Evolutionary conservation across 2,888 invertebrate species (phyloP).

Genomic region (Dasypolia templi): DNA sequence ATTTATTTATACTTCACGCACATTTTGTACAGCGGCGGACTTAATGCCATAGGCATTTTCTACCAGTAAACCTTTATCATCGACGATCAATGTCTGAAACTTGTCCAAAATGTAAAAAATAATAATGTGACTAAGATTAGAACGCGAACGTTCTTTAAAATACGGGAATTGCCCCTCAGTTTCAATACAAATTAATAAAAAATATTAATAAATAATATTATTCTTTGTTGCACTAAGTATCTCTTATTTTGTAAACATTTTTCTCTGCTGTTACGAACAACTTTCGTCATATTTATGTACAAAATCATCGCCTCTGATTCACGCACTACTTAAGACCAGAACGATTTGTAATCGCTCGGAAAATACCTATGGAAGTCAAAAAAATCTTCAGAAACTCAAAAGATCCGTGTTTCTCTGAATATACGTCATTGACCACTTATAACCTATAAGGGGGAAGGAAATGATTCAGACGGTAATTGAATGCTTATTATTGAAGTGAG

Average conservation of each 20-base stretch:
- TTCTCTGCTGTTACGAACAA: not conserved
- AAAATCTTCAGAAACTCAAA: constrained; percentile 42
- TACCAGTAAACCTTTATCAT: too few species aligned
- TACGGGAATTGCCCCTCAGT: too few species aligned
- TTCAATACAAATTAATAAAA: not conserved
- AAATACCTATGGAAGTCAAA: constrained; percentile 33
- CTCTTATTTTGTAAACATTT: not conserved
- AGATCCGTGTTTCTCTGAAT: constrained; percentile 70
- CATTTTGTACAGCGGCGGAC: too few species aligned
- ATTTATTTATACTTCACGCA: too few species aligned
- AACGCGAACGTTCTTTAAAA: too few species aligned
- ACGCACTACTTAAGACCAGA: constrained; percentile 35
- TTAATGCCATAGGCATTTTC: too few species aligned
- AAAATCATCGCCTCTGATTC: constrained; percentile 45
- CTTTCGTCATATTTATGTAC: not conserved
- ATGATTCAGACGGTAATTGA: constrained; percentile 76
- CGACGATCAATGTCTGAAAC: too few species aligned
- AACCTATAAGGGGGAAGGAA: constrained; percentile 68
- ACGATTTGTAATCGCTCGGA: constrained; percentile 48
- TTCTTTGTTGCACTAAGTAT: not conserved
- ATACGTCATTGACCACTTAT: constrained; percentile 70
- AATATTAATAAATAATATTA: not conserved
- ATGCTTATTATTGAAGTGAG: constrained; percentile 73
- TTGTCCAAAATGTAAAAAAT: too few species aligned
- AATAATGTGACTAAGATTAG: too few species aligned